Base-by-base conservation (phyloP, 2,113 vertebrate genomes). In the Menura novaehollandiae region DNA sequence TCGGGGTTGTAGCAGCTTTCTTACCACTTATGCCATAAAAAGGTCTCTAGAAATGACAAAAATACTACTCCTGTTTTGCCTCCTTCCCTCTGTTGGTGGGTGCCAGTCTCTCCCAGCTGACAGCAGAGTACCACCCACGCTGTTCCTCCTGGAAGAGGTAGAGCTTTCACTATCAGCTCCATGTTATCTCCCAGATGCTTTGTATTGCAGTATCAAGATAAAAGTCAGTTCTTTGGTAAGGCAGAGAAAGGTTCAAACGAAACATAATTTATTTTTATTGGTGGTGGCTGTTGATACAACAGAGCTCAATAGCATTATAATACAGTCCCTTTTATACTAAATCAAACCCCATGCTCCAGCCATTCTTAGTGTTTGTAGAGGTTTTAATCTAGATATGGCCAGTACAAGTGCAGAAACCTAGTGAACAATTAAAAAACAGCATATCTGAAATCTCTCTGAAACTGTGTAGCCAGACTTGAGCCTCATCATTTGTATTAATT, bases 91-190 rank as follows among this genome's bases (percentile, higher is more conserved):
- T 78, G 7, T 79, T n/a, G 21, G 13, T 37, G 47, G 13, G 4
- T 49, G 6, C 24, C 11, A 12, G 20, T 68, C 41, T 85, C 26
- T 75, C 21, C 27, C 19, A 67, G 21, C 8, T 59, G 18, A 47
- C 0, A 4, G 60, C 60, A 26, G 13, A 26, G 43, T 10, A 19
- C 9, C 43, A 47, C 35, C 11, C 22, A 21, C 20, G 0, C 3
- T 4, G 7, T 32, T 67, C 32, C 39, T 74, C 2, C 12, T 27
- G 59, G 23, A 46, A 44, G 59, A 73, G 13, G 15, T 4, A 37
- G 43, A 58, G 41, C 37, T 64, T 56, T 74, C 35, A 15, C 56
- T 23, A 11, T 17, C n/a, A n/a, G 21, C 37, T 85, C 63, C 24
- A n/a, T 64, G 0, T 51, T 35, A 2, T 46, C 27, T 85, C 49